phyloP scores from a whole-genome alignment of 2,113 vertebrate genomes.

The Phocoena phocoena region DNA sequence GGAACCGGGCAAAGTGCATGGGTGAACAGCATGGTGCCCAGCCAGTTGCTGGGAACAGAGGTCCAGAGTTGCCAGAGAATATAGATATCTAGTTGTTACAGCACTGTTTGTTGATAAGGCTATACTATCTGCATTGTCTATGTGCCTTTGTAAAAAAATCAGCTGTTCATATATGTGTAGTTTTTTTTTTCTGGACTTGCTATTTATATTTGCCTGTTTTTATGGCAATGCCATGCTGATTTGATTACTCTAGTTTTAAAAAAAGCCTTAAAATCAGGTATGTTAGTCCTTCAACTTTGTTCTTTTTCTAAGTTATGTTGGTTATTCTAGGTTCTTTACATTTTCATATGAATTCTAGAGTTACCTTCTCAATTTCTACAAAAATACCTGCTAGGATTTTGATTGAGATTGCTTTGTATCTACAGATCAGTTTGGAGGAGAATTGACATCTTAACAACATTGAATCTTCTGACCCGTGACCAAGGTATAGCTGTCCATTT shows the following conservation, averaged over 20 bases:
- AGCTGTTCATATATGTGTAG: neutral
- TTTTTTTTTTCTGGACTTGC: neutral
- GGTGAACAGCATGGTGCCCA: neutral
- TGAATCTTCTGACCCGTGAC: neutral
- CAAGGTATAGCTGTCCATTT: neutral
- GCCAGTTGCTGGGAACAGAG: neutral
- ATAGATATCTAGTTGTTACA: too few relatives aligned
- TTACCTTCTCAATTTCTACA: neutral
- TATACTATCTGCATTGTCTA: neutral
- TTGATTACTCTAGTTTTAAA: neutral
- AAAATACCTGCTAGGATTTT: neutral
- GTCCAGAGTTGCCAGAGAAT: neutral
- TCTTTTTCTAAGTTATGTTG: neutral
- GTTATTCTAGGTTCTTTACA: neutral
- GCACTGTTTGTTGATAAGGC: neutral
- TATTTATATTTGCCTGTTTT: neutral
- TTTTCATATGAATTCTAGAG: neutral
- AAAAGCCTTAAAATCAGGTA: neutral
- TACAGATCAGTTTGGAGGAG: neutral
- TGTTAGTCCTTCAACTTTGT: neutral
- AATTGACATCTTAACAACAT: neutral
- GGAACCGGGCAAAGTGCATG: neutral
- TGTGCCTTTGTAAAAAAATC: neutral
- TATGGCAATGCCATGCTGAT: neutral
- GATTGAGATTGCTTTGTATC: neutral